phyloP scores from a whole-genome alignment of 2,797 vertebrate species.

The Smutsia gigantea region DNA sequence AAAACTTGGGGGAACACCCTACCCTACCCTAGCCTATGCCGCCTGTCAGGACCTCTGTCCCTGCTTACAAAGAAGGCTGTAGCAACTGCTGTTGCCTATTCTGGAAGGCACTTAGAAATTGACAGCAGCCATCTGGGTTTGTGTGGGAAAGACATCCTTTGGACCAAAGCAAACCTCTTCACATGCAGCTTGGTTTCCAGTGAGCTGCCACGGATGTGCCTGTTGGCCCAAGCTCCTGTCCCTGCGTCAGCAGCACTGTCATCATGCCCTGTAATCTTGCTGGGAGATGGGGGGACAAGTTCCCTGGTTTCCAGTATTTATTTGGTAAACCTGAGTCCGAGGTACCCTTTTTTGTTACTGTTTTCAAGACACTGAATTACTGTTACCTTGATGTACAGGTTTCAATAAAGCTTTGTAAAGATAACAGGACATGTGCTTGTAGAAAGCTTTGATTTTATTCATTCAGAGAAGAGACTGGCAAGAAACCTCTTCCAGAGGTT shows the following conservation, averaged over 20 bases:
- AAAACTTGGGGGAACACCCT: neutral
- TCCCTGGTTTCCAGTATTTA: slow-evolving; percentile 1
- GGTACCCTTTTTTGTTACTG: slow-evolving; percentile 57
- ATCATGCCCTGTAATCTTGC: neutral
- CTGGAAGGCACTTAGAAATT: neutral
- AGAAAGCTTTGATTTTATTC: neutral
- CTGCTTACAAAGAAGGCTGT: neutral
- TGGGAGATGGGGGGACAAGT: neutral
- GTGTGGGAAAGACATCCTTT: neutral
- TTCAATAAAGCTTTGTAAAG: slow-evolving; percentile 85
- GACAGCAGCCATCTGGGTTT: neutral
- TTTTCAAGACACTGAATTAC: slow-evolving; percentile 74
- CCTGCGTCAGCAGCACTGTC: neutral
- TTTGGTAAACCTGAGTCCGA: neutral
- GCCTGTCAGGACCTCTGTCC: neutral
- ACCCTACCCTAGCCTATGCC: neutral
- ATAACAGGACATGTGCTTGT: neutral
- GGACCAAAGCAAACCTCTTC: neutral
- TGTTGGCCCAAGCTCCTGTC: neutral
- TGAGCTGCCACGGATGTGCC: neutral
- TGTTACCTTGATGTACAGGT: slow-evolving; percentile 73
- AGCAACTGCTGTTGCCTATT: neutral
- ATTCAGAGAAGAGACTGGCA: neutral
- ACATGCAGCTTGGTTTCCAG: neutral
- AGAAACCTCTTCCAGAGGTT: neutral